phyloP scores from a whole-genome alignment of 30 jellyfish, hydroid and myxozoan species.

The Morbakka virulenta region DNA sequence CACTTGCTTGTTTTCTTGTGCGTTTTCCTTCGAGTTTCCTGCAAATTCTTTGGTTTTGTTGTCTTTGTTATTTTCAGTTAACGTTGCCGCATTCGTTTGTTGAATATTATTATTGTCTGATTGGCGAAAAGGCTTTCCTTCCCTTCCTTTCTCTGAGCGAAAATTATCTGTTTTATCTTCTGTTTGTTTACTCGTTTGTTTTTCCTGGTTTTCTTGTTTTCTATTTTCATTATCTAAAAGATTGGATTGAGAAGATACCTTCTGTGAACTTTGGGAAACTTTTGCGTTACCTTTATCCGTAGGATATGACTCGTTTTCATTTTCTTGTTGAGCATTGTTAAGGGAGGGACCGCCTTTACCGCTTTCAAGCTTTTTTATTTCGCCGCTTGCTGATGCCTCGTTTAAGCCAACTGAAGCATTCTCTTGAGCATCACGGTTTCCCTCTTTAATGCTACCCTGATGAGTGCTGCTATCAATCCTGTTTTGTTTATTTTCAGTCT shows the following conservation, averaged over 20 bases:
- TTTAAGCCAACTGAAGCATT: background rate
- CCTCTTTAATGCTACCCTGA: background rate
- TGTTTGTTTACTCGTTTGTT: background rate
- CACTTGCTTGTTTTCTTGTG: no score
- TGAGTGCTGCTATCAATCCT: background rate
- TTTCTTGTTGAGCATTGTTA: background rate
- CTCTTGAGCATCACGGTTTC: slow-evolving; percentile 5
- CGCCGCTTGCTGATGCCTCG: background rate
- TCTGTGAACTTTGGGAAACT: background rate
- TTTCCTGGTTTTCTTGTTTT: background rate
- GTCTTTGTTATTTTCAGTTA: background rate
- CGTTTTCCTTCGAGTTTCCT: no score
- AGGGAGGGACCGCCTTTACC: no score
- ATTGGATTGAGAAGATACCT: background rate
- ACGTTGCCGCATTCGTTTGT: background rate
- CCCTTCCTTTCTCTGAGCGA: no score
- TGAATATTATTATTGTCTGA: background rate
- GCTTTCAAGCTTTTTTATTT: slow-evolving; percentile 2
- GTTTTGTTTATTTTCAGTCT: background rate
- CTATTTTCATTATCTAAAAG: background rate
- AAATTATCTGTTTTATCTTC: no score
- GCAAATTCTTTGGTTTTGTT: no score
- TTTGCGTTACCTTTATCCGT: background rate
- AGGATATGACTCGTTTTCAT: background rate
- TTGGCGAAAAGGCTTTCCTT: no score